Evolutionary conservation across 92 coral and sea anemone genomes (phyloP).

Genomic region (Zoanthus sansibaricus): DNA sequence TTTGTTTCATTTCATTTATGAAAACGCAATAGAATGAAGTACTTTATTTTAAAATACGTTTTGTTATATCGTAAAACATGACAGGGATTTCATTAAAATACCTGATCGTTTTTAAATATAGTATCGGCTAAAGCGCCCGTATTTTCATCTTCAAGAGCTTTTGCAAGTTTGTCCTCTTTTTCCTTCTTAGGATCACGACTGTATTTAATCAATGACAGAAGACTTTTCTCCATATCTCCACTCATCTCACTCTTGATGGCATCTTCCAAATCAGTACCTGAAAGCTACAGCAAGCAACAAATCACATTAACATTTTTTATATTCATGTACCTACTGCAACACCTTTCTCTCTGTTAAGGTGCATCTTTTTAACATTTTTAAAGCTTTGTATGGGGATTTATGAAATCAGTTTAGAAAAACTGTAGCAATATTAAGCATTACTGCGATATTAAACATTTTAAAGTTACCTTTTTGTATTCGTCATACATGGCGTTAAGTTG

Average conservation of each 20-base stretch:
- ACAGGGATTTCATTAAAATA: not conserved
- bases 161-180: not conserved
- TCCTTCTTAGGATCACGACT: conserved; percentile 29
- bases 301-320: not conserved
- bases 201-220: conserved; percentile 2
- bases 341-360: too few species aligned
- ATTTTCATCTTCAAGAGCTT: not conserved
- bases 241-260: conserved; percentile 18
- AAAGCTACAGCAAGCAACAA: not conserved
- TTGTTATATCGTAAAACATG: not conserved
- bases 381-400: too few species aligned
- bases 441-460: not conserved
- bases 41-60: not conserved
- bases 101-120: conserved; percentile 11
- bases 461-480: conserved; percentile 81
- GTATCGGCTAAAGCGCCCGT: not conserved
- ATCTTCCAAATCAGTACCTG: conserved; percentile 11
- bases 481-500: conserved; percentile 50
- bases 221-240: not conserved
- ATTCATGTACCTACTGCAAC: too few species aligned
- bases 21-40: not conserved
- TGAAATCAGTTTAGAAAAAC: too few species aligned
- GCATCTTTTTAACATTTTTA: too few species aligned
- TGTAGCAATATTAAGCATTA: not conserved
- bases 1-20: not conserved